Conservation (phyloP, 1,140 invertebrate genomes). For the Drosophila sulfurigaster region DNA sequence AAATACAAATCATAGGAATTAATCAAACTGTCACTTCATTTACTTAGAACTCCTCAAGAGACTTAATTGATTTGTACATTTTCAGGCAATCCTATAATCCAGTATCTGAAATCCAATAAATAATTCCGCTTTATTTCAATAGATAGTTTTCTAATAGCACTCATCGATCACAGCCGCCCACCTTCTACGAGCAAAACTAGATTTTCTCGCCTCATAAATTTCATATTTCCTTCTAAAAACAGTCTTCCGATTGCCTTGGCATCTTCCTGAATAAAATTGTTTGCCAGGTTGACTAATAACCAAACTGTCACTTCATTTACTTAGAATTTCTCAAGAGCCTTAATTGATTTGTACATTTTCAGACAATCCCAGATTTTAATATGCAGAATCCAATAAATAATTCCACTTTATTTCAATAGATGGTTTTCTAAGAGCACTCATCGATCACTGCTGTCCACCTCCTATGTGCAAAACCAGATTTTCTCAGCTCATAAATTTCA, state of each 20-base stretch:
- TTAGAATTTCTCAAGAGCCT: too few relatives aligned
- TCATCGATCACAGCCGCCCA: not conserved
- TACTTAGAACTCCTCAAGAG: too few relatives aligned
- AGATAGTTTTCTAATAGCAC: not conserved
- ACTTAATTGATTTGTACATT: too few relatives aligned
- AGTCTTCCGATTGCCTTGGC: not conserved
- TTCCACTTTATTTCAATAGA: not conserved
- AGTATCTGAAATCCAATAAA: not conserved
- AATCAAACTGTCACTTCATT: too few relatives aligned
- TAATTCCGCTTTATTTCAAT: not conserved
- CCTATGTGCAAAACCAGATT: not conserved
- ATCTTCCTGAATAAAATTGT: not conserved
- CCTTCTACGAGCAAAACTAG: not conserved
- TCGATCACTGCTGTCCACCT: not conserved
- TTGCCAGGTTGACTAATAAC: not conserved
- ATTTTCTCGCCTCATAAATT: not conserved
- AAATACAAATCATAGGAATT: too few relatives aligned
- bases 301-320: too few relatives aligned
- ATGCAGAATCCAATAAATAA: not conserved
- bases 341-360: too few relatives aligned
- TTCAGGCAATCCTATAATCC: too few relatives aligned
- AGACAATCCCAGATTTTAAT: not conserved
- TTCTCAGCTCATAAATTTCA: slow-evolving; percentile 2
- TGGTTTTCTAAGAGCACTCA: not conserved
- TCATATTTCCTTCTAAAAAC: not conserved